These are phyloP conservation scores for Aethina tumida DNA, from an alignment of 1,140 invertebrate genomes.

Conservation along the genomic window DNA sequence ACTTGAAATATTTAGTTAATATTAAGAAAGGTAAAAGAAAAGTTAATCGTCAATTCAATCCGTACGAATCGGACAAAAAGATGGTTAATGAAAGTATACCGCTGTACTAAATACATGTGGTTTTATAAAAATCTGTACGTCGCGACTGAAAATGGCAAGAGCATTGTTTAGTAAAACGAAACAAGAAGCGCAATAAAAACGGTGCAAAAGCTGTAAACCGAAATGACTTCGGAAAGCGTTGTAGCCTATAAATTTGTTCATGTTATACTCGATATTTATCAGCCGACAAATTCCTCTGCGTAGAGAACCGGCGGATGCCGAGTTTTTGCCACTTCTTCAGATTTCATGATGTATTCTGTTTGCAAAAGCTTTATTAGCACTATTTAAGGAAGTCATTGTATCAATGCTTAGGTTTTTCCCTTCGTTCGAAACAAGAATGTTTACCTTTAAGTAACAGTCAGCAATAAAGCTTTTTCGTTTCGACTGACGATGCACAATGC, in stretches of 20 bases:
- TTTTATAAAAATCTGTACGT: too few relatives aligned
- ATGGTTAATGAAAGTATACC: too few relatives aligned
- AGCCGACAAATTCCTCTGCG: conserved; percentile 21
- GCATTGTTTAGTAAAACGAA: conserved; percentile 5
- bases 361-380: conserved; percentile 28
- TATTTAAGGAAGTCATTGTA: conserved; percentile 28
- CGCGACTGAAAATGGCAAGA: too few relatives aligned
- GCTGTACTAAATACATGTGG: too few relatives aligned
- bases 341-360: conserved; percentile 30
- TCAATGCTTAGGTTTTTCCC: conserved; percentile 25
- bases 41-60: too few relatives aligned
- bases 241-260: conserved; percentile 29
- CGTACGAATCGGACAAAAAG: too few relatives aligned
- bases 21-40: too few relatives aligned
- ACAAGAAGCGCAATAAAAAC: conserved; percentile 15
- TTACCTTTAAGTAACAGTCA: conserved; percentile 17
- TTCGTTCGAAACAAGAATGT: conserved; percentile 21
- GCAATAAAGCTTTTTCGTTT: conserved; percentile 23
- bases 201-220: conserved; percentile 23
- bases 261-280: conserved; percentile 23
- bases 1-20: too few relatives aligned
- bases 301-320: conserved; percentile 22
- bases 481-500: conserved; percentile 4
- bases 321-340: conserved; percentile 25
- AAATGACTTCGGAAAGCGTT: conserved; percentile 16